Evolutionary conservation across 2,888 invertebrate genomes (phyloP).

Genomic region (Hermaeophaga mercurialis): DNA sequence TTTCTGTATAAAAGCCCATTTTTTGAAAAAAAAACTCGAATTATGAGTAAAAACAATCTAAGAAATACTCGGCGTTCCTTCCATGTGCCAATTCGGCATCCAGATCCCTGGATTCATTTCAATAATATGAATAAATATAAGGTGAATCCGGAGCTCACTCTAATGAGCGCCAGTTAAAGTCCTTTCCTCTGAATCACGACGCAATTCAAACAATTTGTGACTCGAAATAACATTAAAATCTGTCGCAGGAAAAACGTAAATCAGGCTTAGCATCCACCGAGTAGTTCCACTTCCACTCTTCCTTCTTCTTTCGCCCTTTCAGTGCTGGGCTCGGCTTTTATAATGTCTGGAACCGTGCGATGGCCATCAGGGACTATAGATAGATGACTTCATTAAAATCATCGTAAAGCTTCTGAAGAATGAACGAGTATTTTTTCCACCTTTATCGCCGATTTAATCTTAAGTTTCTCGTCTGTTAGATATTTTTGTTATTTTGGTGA

Average conservation of each 20-base stretch:
- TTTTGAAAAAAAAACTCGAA: too few species aligned
- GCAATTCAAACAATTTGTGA: conserved; percentile 63
- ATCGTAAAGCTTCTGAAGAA: too few species aligned
- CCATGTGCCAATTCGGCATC: too few species aligned
- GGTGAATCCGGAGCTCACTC: conserved; percentile 56
- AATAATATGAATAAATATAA: conserved; percentile 61
- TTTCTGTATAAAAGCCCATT: too few species aligned
- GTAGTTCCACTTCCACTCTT: conserved; percentile 42
- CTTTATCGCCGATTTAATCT: too few species aligned
- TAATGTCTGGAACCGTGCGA: conserved; percentile 1
- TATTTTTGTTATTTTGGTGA: too few species aligned
- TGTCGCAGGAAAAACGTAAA: conserved; percentile 59
- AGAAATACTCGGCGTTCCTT: too few species aligned
- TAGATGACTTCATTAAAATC: background rate
- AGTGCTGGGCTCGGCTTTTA: background rate
- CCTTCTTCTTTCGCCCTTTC: conserved; percentile 2
- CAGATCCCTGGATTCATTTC: conserved; percentile 52
- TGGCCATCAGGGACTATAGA: background rate
- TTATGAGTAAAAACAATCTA: too few species aligned
- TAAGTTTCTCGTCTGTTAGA: too few species aligned
- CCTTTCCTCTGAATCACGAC: conserved; percentile 60
- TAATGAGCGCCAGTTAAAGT: conserved; percentile 61
- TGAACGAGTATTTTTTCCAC: too few species aligned
- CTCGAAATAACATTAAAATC: conserved; percentile 62
- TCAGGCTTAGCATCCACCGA: conserved; percentile 57